Conservation (phyloP, 2,113 vertebrate species). For the Rhynchopsitta pachyrhyncha region DNA sequence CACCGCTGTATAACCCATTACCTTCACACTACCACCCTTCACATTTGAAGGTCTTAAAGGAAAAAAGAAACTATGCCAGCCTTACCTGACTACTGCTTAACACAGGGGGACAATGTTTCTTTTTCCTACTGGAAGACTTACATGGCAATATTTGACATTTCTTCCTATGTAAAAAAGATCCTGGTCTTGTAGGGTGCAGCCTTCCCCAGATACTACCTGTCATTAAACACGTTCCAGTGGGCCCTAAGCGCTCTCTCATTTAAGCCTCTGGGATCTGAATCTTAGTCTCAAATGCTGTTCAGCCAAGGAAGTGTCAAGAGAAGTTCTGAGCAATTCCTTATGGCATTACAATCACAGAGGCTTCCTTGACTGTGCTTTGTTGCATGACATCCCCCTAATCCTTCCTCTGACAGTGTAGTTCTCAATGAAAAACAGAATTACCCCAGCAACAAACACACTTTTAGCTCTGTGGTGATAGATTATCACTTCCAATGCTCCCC, state of each 20-base stretch:
- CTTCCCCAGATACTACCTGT: not conserved
- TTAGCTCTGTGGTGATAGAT: not conserved
- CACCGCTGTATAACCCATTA: not conserved
- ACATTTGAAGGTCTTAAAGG: not conserved
- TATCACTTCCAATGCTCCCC: not conserved
- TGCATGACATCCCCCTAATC: not conserved
- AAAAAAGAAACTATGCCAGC: not conserved
- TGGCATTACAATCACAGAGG: not conserved
- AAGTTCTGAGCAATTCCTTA: not conserved
- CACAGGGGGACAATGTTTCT: not conserved
- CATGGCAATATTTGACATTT: not conserved
- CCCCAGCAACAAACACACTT: not conserved
- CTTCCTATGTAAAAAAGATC: not conserved
- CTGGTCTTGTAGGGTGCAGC: not conserved
- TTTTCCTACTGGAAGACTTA: not conserved
- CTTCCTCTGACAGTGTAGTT: rapidly evolving
- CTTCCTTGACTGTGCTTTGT: not conserved
- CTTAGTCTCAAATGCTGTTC: not conserved
- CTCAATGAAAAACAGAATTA: not conserved
- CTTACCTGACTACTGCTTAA: not conserved
- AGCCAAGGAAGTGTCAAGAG: not conserved
- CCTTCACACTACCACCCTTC: not conserved
- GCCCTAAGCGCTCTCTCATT: not conserved
- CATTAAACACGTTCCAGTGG: not conserved
- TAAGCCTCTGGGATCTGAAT: not conserved